Base-by-base conservation (phyloP, 2,888 invertebrate species). In the Lasioglossum malachurum region DNA sequence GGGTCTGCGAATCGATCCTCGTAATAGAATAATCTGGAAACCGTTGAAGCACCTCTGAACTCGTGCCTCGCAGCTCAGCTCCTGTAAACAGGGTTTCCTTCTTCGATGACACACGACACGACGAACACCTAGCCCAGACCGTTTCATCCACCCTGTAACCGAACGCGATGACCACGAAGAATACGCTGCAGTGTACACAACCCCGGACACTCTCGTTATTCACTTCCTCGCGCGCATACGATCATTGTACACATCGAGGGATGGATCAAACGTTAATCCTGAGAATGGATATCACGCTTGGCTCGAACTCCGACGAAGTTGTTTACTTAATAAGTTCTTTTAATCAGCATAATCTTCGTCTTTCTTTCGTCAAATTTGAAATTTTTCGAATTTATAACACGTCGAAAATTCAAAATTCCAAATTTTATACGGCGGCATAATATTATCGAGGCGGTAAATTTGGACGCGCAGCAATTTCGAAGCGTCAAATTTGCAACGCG, bases 1-100 rank as follows among this genome's bases (percentile, higher is more conserved):
- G 84, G 83, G 80, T 85, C 69, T 78, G 86, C 88, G 87, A 91
- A 93, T 94, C 94, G 93, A 94, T 94, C 88, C 82, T 82, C 71
- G 91, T 93, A 94, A 93, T 92, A 87, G 92, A 94, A 94, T 94
- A 94, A 94, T 94, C 93, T 90, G 83, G 94, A 94, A 94, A 93
- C 93, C 94, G 91, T 93, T 92, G 90, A 92, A 92, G 91, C 91
- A 87, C 87, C 84, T 89, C 87, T 82, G 88, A 89, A 89, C 79
- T 38, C 49, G 64, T 27, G 86, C 76, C 74, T 84, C 84, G 80
- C 75, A 46, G 84, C 84, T 74, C 67, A 71, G 84, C 84, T 74
- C 81, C 73, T 81, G 85, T 80, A 83, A 89, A 90, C 86, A 89
- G 84, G 89, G 91, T 89, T 90, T 91, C 89, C 84, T 87, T 87